Base-by-base conservation (phyloP, 2,888 invertebrate species). In the Cancer borealis region DNA sequence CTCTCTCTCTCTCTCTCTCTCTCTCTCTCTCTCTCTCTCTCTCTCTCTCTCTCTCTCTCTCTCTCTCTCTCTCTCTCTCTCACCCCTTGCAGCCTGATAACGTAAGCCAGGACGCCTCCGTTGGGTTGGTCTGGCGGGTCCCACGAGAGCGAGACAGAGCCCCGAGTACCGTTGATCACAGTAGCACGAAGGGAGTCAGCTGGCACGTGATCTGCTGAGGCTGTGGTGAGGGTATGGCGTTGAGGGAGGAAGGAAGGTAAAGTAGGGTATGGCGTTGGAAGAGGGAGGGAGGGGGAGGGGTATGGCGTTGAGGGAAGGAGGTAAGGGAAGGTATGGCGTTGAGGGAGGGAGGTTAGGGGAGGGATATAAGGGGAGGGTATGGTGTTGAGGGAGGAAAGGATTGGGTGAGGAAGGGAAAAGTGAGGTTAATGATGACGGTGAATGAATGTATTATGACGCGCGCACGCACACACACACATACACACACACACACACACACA, bases 81-180 rank as follows among this genome's bases (percentile, higher is more conserved):
- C 49, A 93, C 91, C 39, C 91, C 66, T 17, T 73, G 92, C n/a
- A 92, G 84, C 73, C 84, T 84, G 45, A 93, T 21, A 26, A 93
- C 88, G 66, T 93, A 93, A n/a, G 93, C 93, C 30, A 93, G 45
- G 39, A 93, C 93, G 2, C 91, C 93, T 0, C 93, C 93, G 30
- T 93, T 93, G 47, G 93, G 93, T 3, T 45, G 46, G 30, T 54
- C 30, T 6, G 93, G 93, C 21, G 91, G 60, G 14, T 39, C 88
- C 93, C 93, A 93, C 17, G 87, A 46, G 47, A 88, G n/a, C n/a
- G 49, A 45, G 66, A 93, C 91, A 1, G 89, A 47, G 49, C 39
- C 49, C 73, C 5, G 10, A 39, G 90, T 73, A 0, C 60, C 79
- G 49, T 90, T 93, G 47, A 79, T 10, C 17, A 66, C 14, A 17